Percentiles rank a stretch among this genome's conserved stretches.
phyloP scores from a whole-genome alignment of 1,140 invertebrate species.

The Lasioglossum baleicum region DNA sequence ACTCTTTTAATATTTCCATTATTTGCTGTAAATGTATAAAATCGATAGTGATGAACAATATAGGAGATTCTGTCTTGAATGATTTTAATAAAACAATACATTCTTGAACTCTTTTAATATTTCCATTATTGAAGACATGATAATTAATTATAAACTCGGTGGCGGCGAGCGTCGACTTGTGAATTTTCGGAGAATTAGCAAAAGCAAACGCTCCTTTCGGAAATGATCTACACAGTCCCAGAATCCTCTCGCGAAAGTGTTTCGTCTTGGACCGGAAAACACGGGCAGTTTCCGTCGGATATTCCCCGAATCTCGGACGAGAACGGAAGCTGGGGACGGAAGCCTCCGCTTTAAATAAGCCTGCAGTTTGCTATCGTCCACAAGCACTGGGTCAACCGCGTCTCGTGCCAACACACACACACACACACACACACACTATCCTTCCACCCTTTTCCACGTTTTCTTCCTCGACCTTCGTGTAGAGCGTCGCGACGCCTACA shows the following conservation, averaged over 20 bases:
- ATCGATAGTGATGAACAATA: no score
- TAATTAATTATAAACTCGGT: no score
- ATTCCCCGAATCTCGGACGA: neutral
- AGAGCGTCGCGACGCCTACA: neutral
- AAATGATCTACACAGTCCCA: neutral
- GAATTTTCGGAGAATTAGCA: neutral
- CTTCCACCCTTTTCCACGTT: neutral
- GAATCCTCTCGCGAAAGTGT: neutral
- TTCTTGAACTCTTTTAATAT: no score
- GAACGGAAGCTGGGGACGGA: constrained; percentile 25
- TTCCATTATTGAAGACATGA: no score
- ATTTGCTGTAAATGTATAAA: no score
- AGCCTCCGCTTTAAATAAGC: constrained; percentile 45
- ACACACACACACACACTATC: no score
- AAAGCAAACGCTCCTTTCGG: neutral
- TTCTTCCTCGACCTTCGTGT: neutral
- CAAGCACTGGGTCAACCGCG: neutral
- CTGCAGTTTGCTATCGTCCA: constrained; percentile 31
- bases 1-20: no score
- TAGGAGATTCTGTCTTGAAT: no score
- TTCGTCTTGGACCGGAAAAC: neutral
- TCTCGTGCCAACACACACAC: constrained; percentile 7
- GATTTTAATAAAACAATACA: no score
- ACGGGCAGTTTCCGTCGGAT: constrained; percentile 29
- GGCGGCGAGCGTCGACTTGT: no score